Percentiles rank a stretch among this genome's conserved stretches.
phyloP scores from a whole-genome alignment of 2,888 invertebrate species.

The Lasioglossum villosulum region DNA sequence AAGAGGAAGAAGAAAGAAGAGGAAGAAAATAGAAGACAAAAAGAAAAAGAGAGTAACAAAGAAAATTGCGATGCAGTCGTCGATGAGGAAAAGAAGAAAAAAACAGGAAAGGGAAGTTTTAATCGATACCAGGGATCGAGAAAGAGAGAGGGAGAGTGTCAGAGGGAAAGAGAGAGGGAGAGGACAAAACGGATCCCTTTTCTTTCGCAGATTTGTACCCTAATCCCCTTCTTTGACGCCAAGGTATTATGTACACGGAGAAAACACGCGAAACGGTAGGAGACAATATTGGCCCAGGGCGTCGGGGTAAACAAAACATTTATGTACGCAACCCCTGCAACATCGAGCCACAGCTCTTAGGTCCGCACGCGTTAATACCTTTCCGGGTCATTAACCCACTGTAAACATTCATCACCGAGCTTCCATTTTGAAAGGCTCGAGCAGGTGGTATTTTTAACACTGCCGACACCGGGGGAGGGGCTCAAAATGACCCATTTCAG shows the following conservation, averaged over 20 bases:
- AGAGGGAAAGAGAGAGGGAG: not conserved
- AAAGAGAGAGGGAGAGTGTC: not conserved
- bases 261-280: conserved; percentile 11
- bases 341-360: not conserved
- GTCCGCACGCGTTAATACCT: conserved; percentile 17
- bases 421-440: not conserved
- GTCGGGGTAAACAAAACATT: conserved; percentile 41
- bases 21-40: not conserved
- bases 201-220: conserved; percentile 29
- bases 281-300: conserved; percentile 38
- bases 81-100: not conserved
- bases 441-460: not conserved
- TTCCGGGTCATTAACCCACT: conserved; percentile 21
- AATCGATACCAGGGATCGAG: not conserved
- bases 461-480: not conserved
- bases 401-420: not conserved
- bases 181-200: not conserved
- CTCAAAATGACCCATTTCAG: not conserved
- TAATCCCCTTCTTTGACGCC: conserved; percentile 32
- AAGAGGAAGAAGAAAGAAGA: not conserved
- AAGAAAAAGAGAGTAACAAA: not conserved
- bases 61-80: not conserved
- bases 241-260: not conserved
- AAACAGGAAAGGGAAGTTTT: not conserved
- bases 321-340: conserved; percentile 20